These are phyloP conservation scores for Clupea harengus DNA, from an alignment of 2,113 vertebrate genomes.

Conservation along the genomic window DNA sequence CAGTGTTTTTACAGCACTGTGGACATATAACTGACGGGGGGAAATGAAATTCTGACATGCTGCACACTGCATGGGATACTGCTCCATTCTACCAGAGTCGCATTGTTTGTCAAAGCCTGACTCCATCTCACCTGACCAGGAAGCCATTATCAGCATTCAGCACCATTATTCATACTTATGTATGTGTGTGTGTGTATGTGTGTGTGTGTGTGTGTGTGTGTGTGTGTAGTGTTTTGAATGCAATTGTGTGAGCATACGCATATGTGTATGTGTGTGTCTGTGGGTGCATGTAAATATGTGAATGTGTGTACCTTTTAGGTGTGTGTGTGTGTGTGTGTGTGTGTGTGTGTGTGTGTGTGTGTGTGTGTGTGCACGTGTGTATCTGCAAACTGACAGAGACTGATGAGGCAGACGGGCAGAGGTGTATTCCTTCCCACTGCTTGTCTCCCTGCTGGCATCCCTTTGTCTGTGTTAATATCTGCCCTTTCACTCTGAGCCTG, in stretches of 20 bases:
- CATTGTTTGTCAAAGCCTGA: conserved; percentile 11
- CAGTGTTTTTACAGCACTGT: background rate
- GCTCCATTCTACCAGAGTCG: background rate
- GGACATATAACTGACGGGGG: background rate
- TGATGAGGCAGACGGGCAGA: background rate
- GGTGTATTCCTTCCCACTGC: background rate
- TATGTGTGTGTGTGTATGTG: conserved; percentile 12
- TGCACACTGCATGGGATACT: background rate
- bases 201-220: background rate
- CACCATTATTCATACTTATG: conserved; percentile 12
- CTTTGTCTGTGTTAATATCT: background rate
- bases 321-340: background rate
- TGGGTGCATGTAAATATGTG: background rate
- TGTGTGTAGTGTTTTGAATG: background rate
- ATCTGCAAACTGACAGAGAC: background rate
- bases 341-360: background rate
- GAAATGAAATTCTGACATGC: conserved; percentile 7
- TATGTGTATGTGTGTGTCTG: background rate
- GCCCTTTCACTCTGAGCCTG: background rate
- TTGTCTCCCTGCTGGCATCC: background rate
- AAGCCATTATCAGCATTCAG: conserved; percentile 8
- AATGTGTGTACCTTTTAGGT: background rate
- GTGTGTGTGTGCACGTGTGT: background rate
- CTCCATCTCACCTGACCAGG: conserved; percentile 11
- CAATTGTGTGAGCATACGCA: background rate